Evolutionary conservation across 2,113 vertebrate species (phyloP).

Genomic region (Machaerirhynchus nigripectus): DNA sequence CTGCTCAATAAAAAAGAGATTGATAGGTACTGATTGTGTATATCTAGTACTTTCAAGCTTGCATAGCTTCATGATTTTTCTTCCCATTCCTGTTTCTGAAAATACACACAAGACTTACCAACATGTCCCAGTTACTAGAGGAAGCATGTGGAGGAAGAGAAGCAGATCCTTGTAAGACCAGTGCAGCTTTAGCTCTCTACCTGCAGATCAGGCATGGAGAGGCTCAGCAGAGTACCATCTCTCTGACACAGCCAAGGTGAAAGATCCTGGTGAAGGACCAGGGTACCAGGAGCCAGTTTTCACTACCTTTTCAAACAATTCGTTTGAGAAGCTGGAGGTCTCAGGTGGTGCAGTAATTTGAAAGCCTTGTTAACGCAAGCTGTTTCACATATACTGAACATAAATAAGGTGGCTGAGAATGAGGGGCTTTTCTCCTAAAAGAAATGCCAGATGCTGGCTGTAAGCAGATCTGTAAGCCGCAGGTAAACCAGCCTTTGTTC

Average conservation of each 20-base stretch:
- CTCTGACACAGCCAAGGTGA: neutral
- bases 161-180: neutral
- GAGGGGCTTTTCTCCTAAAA: neutral
- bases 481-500: neutral
- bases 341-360: neutral
- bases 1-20: neutral
- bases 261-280: neutral
- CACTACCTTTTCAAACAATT: neutral
- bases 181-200: neutral
- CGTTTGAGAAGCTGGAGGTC: neutral
- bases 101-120: neutral
- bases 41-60: neutral
- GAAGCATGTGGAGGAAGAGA: neutral
- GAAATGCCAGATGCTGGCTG: neutral
- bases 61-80: neutral
- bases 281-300: neutral
- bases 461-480: neutral
- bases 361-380: neutral
- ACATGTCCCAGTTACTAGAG: accelerated
- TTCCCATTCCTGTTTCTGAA: neutral
- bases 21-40: neutral
- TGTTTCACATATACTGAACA: neutral
- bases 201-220: neutral
- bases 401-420: neutral
- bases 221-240: neutral